Evolutionary conservation across 1,140 invertebrate genomes (phyloP).

Genomic region (Cylas formicarius): DNA sequence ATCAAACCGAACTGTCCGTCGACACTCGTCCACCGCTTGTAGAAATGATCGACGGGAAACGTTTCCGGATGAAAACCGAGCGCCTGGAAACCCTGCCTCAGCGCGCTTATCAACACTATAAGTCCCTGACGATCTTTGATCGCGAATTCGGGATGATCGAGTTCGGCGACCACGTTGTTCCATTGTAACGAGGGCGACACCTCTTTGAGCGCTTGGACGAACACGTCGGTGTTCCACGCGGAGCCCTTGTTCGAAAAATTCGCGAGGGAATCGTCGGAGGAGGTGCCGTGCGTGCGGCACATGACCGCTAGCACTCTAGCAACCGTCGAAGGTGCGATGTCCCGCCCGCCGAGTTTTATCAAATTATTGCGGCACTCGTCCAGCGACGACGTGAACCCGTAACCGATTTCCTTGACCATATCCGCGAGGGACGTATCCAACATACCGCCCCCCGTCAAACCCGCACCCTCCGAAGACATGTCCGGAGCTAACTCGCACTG

Average conservation of each 20-base stretch:
- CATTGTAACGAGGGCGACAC: constrained; percentile 78
- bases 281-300: constrained; percentile 72
- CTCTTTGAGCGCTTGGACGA: constrained; percentile 85
- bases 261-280: constrained; percentile 56
- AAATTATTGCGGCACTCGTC: constrained; percentile 85
- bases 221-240: constrained; percentile 91
- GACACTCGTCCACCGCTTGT: constrained; percentile 79
- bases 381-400: constrained; percentile 74
- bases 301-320: constrained; percentile 81
- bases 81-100: constrained; percentile 70
- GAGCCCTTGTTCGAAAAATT: constrained; percentile 41
- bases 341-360: constrained; percentile 63
- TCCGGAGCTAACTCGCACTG: constrained; percentile 65
- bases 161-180: constrained; percentile 84
- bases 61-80: constrained; percentile 54
- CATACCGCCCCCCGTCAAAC: constrained; percentile 46
- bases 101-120: constrained; percentile 68
- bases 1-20: constrained; percentile 89
- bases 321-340: constrained; percentile 71
- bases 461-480: constrained; percentile 48
- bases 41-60: constrained; percentile 18
- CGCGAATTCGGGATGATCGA: constrained; percentile 86
- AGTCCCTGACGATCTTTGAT: constrained; percentile 81
- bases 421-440: constrained; percentile 70
- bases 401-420: constrained; percentile 80